Percentiles rank a stretch among this genome's conserved stretches.
Conservation (phyloP, 2,888 invertebrate genomes). For the Eupithecia subumbrata region DNA sequence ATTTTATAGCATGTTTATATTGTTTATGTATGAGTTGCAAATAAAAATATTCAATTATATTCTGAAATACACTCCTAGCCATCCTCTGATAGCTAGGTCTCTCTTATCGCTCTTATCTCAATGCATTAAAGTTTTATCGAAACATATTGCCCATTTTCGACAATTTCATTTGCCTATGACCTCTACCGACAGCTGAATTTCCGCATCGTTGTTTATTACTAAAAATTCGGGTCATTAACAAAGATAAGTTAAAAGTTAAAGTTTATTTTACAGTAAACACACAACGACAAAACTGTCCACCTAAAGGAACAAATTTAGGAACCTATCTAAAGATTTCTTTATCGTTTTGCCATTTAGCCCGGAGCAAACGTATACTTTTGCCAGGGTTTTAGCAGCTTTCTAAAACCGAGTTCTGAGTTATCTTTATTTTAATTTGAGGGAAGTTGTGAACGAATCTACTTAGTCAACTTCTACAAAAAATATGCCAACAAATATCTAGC, state of each 20-base stretch:
- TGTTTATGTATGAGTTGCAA: too few species aligned
- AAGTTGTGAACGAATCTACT: background rate
- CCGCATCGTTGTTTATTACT: background rate
- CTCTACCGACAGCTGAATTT: background rate
- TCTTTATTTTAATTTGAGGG: background rate
- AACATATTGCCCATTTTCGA: background rate
- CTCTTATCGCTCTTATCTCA: background rate
- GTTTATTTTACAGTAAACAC: background rate
- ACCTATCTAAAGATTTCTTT: background rate
- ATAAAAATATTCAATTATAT: too few species aligned
- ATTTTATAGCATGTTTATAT: too few species aligned
- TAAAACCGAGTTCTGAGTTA: background rate
- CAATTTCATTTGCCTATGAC: background rate
- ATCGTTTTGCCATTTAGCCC: background rate
- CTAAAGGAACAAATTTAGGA: background rate
- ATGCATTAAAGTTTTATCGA: background rate
- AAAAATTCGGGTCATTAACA: background rate
- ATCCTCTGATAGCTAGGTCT: background rate
- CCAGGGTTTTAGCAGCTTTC: background rate
- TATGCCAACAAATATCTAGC: conserved; percentile 39
- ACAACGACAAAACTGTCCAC: background rate
- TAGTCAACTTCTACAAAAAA: conserved; percentile 20
- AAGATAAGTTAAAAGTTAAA: background rate
- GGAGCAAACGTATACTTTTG: too few species aligned
- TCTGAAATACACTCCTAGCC: background rate